Evolutionary conservation across 1,140 invertebrate species (phyloP).

Genomic region (Venturia canescens): DNA sequence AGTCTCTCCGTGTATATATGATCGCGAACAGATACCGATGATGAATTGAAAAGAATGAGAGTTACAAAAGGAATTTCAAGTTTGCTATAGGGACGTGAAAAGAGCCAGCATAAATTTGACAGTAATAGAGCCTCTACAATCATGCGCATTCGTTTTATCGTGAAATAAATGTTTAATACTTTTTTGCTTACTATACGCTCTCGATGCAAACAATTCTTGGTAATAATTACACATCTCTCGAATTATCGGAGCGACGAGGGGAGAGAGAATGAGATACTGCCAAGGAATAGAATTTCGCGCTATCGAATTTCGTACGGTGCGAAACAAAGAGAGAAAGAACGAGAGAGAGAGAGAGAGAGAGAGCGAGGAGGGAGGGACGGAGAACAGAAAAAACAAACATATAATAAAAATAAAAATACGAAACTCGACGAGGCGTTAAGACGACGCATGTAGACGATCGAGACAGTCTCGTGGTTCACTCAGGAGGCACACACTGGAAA

Average conservation of each 20-base stretch:
- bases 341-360: not conserved
- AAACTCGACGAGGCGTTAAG: conserved; percentile 36
- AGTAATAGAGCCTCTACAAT: too few relatives aligned
- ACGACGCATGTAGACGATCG: conserved; percentile 35
- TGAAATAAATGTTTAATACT: not conserved
- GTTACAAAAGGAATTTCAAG: too few relatives aligned
- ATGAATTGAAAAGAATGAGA: too few relatives aligned
- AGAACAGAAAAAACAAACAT: not conserved
- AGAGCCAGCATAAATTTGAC: too few relatives aligned
- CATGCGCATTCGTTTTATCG: not conserved
- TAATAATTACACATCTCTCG: conserved; percentile 28
- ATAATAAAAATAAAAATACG: not conserved
- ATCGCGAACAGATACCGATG: too few relatives aligned
- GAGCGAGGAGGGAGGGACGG: too few relatives aligned
- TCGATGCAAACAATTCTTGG: not conserved
- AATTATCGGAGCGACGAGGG: conserved; percentile 32
- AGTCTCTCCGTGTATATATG: too few relatives aligned
- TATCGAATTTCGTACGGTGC: conserved; percentile 28
- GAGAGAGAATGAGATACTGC: not conserved
- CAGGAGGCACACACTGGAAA: conserved; percentile 32
- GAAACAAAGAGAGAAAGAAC: not conserved
- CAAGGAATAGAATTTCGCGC: conserved; percentile 36
- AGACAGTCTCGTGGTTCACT: conserved; percentile 29
- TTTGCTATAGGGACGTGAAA: too few relatives aligned
- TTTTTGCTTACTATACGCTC: not conserved